Conservation (phyloP, 2,888 invertebrate species). For the Chrysina gloriosa region DNA sequence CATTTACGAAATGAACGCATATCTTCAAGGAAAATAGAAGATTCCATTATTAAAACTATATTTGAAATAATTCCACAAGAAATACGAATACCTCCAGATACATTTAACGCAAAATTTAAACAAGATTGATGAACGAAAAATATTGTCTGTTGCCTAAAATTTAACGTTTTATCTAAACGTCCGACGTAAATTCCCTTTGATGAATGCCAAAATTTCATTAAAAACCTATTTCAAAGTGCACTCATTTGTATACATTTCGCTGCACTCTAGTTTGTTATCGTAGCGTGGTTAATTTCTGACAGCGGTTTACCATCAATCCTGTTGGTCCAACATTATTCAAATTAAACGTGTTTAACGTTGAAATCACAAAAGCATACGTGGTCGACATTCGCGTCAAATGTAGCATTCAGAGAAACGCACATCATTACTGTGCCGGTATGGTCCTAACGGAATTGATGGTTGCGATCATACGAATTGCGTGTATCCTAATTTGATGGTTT, state of each 20-base stretch:
- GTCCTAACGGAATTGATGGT: background rate
- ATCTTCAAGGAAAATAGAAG: too few species aligned
- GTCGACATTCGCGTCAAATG: background rate
- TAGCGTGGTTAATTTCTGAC: conserved; percentile 8
- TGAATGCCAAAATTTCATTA: background rate
- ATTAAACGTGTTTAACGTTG: conserved; percentile 13
- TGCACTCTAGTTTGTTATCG: conserved; percentile 20
- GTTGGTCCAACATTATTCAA: conserved; percentile 13
- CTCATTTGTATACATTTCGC: background rate
- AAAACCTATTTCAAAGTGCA: conserved; percentile 2
- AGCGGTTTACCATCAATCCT: background rate
- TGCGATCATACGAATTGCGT: conserved; percentile 1
- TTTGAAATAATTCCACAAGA: too few species aligned
- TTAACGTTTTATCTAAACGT: background rate
- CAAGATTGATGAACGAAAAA: too few species aligned
- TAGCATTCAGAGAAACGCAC: background rate
- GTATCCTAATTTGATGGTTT: background rate
- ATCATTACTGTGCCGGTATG: background rate
- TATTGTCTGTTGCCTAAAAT: too few species aligned
- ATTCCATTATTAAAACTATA: too few species aligned
- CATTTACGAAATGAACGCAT: too few species aligned
- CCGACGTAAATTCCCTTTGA: background rate
- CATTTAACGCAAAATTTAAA: too few species aligned
- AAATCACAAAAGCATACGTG: background rate
- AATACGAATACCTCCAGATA: too few species aligned